Conservation (phyloP, 2,113 vertebrate genomes). For the Ptilonorhynchus violaceus region DNA sequence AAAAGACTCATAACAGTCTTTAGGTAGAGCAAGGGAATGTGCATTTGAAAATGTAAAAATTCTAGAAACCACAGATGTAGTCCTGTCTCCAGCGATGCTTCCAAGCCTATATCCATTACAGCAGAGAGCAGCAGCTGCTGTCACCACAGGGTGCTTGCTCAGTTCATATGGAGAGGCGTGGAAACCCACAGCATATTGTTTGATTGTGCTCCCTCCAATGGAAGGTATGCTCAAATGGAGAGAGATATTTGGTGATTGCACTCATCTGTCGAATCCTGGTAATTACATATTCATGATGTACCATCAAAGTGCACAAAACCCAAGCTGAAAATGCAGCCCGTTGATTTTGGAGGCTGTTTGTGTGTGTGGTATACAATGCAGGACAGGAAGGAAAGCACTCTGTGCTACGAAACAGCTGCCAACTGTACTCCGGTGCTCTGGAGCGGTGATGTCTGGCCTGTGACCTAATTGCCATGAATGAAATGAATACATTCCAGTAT, state of each 20-base stretch:
- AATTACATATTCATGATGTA: not conserved
- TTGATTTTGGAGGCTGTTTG: not conserved
- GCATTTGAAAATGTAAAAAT: not conserved
- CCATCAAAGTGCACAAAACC: not conserved
- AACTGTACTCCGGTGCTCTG: accelerated
- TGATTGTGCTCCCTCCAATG: not conserved
- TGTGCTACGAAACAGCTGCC: not conserved
- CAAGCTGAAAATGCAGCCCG: not conserved
- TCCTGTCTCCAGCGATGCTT: not conserved
- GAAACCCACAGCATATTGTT: not conserved
- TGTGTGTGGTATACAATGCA: not conserved
- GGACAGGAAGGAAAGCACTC: not conserved
- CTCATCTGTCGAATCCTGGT: not conserved
- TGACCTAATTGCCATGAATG: not conserved
- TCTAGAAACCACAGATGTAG: not conserved
- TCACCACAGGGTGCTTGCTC: not conserved
- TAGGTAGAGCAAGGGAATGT: not conserved
- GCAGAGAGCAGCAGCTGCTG: not conserved
- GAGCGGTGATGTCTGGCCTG: not conserved
- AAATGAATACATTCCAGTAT: not conserved
- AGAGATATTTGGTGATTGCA: not conserved
- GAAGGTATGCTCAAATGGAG: not conserved
- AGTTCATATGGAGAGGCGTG: accelerated
- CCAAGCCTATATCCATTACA: not conserved
- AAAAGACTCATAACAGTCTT: not conserved